Percentiles rank a stretch among this genome's conserved stretches.
Evolutionary conservation across 2,797 vertebrate species (phyloP).

Genomic region (Rhinophrynus dorsalis): DNA sequence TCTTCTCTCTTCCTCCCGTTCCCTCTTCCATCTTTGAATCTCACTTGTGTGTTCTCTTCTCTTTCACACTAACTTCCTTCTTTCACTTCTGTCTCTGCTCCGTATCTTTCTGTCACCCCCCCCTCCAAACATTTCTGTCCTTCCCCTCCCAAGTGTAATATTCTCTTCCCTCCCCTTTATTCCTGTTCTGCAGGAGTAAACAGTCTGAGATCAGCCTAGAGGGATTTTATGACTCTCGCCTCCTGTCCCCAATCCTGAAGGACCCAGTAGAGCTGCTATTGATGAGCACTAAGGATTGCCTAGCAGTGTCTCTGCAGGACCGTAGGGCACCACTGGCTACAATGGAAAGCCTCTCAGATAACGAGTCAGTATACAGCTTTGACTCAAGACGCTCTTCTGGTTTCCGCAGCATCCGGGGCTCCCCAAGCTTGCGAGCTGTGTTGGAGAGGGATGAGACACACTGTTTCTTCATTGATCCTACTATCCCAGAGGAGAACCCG

Average conservation of each 20-base stretch:
- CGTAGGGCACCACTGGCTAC: constrained; percentile 90
- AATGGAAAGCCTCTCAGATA: constrained; percentile 97
- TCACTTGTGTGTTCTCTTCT: too few species aligned
- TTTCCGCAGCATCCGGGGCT: constrained; percentile 86
- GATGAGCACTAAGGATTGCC: constrained; percentile 87
- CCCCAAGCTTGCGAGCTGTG: constrained; percentile 88
- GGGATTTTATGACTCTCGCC: constrained; percentile 91
- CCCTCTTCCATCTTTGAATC: too few species aligned
- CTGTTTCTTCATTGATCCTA: constrained; percentile 87
- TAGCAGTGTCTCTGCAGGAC: constrained; percentile 87
- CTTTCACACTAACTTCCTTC: too few species aligned
- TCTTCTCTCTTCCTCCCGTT: neutral
- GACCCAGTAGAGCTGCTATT: constrained; percentile 89
- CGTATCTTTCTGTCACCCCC: too few species aligned
- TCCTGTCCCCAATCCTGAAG: constrained; percentile 67
- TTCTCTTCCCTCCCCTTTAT: neutral
- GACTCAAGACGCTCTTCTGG: constrained; percentile 95
- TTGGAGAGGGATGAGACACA: constrained; percentile 76
- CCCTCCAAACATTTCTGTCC: too few species aligned
- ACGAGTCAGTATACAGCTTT: constrained; percentile 93
- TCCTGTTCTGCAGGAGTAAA: constrained; percentile 76
- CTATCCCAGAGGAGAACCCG: constrained; percentile 94
- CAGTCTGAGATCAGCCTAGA: constrained; percentile 96
- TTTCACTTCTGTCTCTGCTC: too few species aligned
- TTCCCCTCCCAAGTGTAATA: too few species aligned